Evolutionary conservation across 1,140 invertebrate genomes (phyloP).

Genomic region (Euschistus heros): DNA sequence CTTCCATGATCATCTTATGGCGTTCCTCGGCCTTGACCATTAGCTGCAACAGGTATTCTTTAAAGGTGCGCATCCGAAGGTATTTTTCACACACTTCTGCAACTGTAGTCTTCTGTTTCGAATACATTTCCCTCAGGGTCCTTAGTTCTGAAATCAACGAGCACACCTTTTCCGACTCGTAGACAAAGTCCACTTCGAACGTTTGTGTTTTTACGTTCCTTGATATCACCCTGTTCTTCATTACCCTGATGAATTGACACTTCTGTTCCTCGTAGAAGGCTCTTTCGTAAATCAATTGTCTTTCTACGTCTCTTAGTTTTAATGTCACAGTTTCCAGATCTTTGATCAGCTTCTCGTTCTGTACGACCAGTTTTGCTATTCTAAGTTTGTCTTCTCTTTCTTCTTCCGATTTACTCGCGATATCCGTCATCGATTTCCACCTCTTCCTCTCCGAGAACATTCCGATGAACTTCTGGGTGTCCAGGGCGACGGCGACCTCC

Average conservation of each 20-base stretch:
- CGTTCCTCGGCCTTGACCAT: neutral
- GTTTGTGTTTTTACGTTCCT: constrained; percentile 1
- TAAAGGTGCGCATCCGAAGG: neutral
- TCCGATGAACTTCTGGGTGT: no score
- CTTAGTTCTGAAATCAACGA: neutral
- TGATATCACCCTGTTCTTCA: neutral
- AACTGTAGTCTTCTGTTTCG: neutral
- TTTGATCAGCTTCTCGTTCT: constrained; percentile 5
- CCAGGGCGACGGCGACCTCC: no score
- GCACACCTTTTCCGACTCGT: neutral
- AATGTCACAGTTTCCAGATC: neutral
- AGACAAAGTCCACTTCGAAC: constrained; percentile 7
- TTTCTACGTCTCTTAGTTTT: neutral
- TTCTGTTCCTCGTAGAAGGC: constrained; percentile 14
- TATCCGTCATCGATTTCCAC: no score
- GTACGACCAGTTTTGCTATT: neutral
- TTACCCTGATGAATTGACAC: neutral
- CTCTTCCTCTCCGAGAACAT: no score
- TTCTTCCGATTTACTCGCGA: no score
- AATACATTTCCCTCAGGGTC: neutral
- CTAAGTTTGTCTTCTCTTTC: no score
- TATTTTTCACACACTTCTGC: neutral
- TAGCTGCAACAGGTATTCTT: neutral
- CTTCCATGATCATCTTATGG: neutral
- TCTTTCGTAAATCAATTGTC: constrained; percentile 7